These are phyloP conservation scores for Ischnus inquisitorius DNA, from an alignment of 2,888 invertebrate genomes.

Conservation along the genomic window DNA sequence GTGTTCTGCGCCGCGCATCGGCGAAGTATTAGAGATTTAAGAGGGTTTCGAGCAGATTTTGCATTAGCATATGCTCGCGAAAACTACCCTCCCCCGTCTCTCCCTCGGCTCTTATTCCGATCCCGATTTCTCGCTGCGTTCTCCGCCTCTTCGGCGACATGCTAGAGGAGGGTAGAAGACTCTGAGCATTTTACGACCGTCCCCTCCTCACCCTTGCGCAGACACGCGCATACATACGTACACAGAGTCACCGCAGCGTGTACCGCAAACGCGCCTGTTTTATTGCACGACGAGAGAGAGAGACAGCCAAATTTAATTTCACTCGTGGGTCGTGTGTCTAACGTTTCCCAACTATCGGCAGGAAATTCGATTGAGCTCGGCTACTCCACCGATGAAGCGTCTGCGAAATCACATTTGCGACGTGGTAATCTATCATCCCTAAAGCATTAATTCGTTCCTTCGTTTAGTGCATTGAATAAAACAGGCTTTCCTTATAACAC, in stretches of 20 bases:
- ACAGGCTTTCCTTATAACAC: too few relatives aligned
- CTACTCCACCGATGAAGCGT: neutral
- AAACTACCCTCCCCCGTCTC: slow-evolving; percentile 29
- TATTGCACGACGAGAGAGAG: slow-evolving; percentile 17
- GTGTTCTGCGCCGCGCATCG: neutral
- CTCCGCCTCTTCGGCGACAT: slow-evolving; percentile 29
- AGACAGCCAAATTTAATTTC: slow-evolving; percentile 50
- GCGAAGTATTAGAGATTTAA: neutral
- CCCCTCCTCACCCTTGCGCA: slow-evolving; percentile 19
- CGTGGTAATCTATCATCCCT: neutral
- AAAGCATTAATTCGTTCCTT: neutral
- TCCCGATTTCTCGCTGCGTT: slow-evolving; percentile 20
- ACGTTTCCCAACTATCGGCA: slow-evolving; percentile 42
- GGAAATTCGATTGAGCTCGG: slow-evolving; percentile 34
- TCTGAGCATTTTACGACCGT: slow-evolving; percentile 53
- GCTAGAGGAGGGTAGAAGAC: slow-evolving; percentile 39
- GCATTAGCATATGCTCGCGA: slow-evolving; percentile 75
- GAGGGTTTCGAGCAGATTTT: slow-evolving; percentile 67
- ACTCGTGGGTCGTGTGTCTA: slow-evolving; percentile 22
- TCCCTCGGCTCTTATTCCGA: slow-evolving; percentile 44
- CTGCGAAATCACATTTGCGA: neutral
- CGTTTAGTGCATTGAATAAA: neutral
- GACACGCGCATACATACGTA: neutral
- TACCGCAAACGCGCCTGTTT: slow-evolving; percentile 42
- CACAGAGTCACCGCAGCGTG: slow-evolving; percentile 35